These are phyloP conservation scores for Lycocorax pyrrhopterus DNA, from an alignment of 2,113 vertebrate genomes.

Conservation along the genomic window DNA sequence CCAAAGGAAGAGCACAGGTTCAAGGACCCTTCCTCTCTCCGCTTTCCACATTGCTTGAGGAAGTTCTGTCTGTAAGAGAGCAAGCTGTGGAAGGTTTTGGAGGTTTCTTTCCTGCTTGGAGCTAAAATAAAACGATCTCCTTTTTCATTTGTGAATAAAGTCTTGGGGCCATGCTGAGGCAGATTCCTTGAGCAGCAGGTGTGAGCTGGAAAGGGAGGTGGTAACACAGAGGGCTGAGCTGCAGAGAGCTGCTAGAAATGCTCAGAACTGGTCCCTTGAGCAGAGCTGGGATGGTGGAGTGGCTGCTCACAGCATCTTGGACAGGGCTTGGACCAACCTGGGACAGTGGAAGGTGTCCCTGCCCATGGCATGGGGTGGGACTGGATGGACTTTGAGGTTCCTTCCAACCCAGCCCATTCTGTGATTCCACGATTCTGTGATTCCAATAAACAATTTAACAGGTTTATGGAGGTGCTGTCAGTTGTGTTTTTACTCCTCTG, in stretches of 20 bases:
- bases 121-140: not conserved
- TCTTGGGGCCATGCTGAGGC: not conserved
- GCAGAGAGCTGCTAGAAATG: not conserved
- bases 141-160: not conserved
- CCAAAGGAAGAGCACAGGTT: not conserved
- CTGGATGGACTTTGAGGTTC: not conserved
- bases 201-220: not conserved
- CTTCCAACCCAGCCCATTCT: no score
- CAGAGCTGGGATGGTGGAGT: not conserved
- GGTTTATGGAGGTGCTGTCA: not conserved
- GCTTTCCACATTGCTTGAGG: not conserved
- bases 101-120: not conserved
- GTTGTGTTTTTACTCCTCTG: not conserved
- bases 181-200: not conserved
- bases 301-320: not conserved
- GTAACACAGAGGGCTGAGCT: not conserved
- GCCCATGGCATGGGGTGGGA: no score
- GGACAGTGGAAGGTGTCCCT: not conserved
- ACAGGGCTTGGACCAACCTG: not conserved
- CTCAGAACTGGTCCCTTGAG: not conserved
- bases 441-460: not conserved
- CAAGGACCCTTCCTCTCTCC: not conserved
- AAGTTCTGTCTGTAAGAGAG: not conserved
- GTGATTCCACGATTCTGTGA: not conserved
- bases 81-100: not conserved